Base-by-base conservation (phyloP, 1,140 invertebrate genomes). In the Drosophila ercepeae region DNA sequence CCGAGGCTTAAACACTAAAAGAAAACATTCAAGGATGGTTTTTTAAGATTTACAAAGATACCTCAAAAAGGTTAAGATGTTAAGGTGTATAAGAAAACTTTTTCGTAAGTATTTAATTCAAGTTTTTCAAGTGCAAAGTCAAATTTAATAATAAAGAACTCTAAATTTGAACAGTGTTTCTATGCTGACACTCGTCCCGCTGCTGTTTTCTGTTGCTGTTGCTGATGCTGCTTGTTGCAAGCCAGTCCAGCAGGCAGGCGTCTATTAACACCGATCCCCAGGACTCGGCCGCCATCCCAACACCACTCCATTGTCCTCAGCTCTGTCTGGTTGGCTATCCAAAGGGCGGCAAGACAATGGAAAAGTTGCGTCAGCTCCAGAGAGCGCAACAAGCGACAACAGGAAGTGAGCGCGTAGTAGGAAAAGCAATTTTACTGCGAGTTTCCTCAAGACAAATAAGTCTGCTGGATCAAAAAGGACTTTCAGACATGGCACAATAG, bases 361-460 rank as follows among this genome's bases (percentile, higher is more conserved):
- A 57, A 72, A 84, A 84, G 60, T 84, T 83, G 75, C 72, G 79
- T 84, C 79, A 75, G 79, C 71, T 13, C 23, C 8, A 29, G 42
- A 9, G 36, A 41, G 75, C 68, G 68, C 75, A 79, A 79, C 60
- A 75, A 76, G 78, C 78, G 49, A 48, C 63, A 83, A 55, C 81
- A 86, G 82, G 82, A 86, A 82, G 77, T 50, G 74, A 65, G 71
- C 60, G 73, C 73, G 82, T 77, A 73, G 75, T 78, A 84, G 84
- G 84, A 89, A 89, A 89, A 89, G 84, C 86, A 89, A 89, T 89
- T 89, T 89, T 70, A 86, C 86, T 89, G 81, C 54, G 79, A 89
- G 86, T 89, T 89, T 89, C 86, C 86, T 89, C 71, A 84, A 89
- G 86, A 89, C 86, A 89, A 89, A 89, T 89, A 89, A 89, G 86